Base-by-base conservation (phyloP, 1,140 invertebrate species). In the Drosophila pruinosa region DNA sequence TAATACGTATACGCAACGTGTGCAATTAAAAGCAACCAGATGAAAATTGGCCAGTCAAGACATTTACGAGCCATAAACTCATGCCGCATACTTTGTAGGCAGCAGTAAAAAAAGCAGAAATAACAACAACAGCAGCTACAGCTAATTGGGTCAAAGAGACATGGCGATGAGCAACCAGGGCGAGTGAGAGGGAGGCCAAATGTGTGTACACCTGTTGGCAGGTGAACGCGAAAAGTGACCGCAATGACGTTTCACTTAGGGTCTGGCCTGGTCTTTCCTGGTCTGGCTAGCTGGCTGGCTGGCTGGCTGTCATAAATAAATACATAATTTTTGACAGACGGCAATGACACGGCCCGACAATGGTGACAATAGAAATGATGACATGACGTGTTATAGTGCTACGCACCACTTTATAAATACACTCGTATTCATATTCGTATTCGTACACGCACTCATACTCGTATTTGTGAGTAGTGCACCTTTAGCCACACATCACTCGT, bases 281-380 rank as follows among this genome's bases (percentile, higher is more conserved):
- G n/a, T n/a, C n/a, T n/a, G n/a, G n/a, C n/a, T n/a, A n/a, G n/a
- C n/a, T n/a, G n/a, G n/a, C n/a, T n/a, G n/a, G n/a, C n/a, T n/a
- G n/a, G n/a, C n/a, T n/a, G 72, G 48, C 78, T 73, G 77, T 75
- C 73, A 86, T 85, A 75, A 83, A 85, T 75, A 85, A 75, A 85
- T 85, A 77, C 77, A 86, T 85, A 85, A 85, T 61, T 80, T 81
- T 77, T 85, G 81, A 86, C 79, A 85, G 78, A 80, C 75, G 65
- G 75, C 54, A 31, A 83, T 82, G 78, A 79, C 77, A 69, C 76
- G 61, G 52, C 39, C 36, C 43, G 77, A 21, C 54, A 36, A 72
- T 80, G 79, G 79, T 70, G 81, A 85, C 81, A 85, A 85, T 85
- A 85, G 81, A 85, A 80, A 72, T 73, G 81, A 85, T 86, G 77